Evolutionary conservation across 2,888 invertebrate genomes (phyloP), one percentile per base, ranked within the genome.

Genomic region (Hofmannophila pseudospretella): DNA sequence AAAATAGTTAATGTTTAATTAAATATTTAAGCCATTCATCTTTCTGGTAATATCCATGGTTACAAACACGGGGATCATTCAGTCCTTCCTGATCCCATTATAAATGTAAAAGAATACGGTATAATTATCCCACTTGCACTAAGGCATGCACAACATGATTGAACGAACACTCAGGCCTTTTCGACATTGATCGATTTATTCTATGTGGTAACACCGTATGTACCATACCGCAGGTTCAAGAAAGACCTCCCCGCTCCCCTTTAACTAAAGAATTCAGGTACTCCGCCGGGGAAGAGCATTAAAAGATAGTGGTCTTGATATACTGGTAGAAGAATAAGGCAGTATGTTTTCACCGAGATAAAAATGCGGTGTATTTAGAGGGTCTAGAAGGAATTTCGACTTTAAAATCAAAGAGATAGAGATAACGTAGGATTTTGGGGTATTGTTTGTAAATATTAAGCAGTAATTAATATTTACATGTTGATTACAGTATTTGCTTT

Each of bases 111-210:
- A 23, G n/a, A 20, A 23, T n/a, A 8, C 13, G 28, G n/a, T 23
- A 22, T 31, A 36, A 36, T 36, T 36, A 36, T 23, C 9, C 14
- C 13, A 23, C 23, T n/a, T 23, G 23, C n/a, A 23, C 28, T 34
- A 38, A 41, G 41, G 39, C 32, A n/a, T n/a, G n/a, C n/a, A n/a
- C n/a, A n/a, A 39, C 37, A 32, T 49, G 49, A 49, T 49, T 34
- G 49, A 49, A 39, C 37, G 40, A 38, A 39, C 34, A 38, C 32
- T 30, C 13, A 25, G 41, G 32, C 42, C 29, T 33, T 5, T 10
- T 7, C 10, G 49, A 47, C 49, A 25, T 45, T 47, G 49, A 49
- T 42, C 30, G 44, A 49, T 46, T 27, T 31, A 27, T 25, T 32
- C 38, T 40, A 8, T 39, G 36, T 38, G 14, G 28, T 12, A 7